Conservation (phyloP, 2,113 vertebrate genomes). For the Ophthalmotilapia sp. region DNA sequence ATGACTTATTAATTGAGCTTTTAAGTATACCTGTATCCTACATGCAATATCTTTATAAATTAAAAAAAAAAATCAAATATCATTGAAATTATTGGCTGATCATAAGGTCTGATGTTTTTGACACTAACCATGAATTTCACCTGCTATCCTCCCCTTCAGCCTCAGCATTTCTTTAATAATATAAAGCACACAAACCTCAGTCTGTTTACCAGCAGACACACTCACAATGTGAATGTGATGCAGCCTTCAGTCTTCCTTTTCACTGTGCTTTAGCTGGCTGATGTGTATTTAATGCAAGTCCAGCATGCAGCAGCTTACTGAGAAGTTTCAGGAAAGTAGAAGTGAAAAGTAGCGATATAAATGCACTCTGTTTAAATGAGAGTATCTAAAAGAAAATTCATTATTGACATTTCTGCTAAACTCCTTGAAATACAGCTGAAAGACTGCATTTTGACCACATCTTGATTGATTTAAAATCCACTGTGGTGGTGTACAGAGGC, state of each 20-base stretch:
- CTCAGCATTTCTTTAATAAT: neutral
- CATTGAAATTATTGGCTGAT: neutral
- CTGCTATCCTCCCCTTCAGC: neutral
- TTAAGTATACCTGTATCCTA: neutral
- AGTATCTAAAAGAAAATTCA: neutral
- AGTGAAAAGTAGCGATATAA: neutral
- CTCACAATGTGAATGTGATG: neutral
- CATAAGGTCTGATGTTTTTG: neutral
- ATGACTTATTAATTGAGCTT: neutral
- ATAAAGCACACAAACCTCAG: neutral
- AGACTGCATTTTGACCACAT: neutral
- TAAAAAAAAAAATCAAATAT: neutral
- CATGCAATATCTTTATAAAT: neutral
- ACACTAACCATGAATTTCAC: neutral
- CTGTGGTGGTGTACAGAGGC: neutral
- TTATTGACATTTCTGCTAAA: neutral
- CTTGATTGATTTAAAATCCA: neutral
- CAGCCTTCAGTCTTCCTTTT: rapidly evolving
- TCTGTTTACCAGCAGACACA: neutral
- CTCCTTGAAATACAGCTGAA: neutral
- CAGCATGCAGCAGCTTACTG: neutral
- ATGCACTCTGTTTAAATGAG: neutral
- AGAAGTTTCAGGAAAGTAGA: neutral
- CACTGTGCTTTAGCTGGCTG: neutral
- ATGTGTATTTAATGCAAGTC: neutral